Evolutionary conservation across 2,797 vertebrate species (phyloP).

Genomic region (Anomalospiza imberbis): DNA sequence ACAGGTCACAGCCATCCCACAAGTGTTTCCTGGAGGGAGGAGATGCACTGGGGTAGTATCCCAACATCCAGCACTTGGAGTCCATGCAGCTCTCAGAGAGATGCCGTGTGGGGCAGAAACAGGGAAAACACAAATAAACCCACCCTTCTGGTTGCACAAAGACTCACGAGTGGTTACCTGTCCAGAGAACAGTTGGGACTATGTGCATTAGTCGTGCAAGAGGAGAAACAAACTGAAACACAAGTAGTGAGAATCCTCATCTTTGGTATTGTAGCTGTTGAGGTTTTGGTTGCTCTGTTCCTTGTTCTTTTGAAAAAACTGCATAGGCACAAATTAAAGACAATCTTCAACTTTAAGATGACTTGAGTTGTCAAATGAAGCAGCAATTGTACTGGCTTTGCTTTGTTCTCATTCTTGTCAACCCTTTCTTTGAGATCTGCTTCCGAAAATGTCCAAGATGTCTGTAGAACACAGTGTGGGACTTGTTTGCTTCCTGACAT

Average conservation of each 20-base stretch:
- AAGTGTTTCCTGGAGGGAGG: background rate
- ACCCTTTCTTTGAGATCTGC: slow-evolving; percentile 85
- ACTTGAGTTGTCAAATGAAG: slow-evolving; percentile 84
- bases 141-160: slow-evolving; percentile 54
- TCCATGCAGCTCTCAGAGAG: slow-evolving; percentile 47
- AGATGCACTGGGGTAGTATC: slow-evolving; percentile 2
- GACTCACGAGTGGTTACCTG: slow-evolving; percentile 74
- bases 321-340: slow-evolving; percentile 99
- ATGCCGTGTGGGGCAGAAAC: slow-evolving; percentile 55
- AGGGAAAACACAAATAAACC: slow-evolving; percentile 37
- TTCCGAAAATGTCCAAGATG: slow-evolving; percentile 82
- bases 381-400: slow-evolving; percentile 72
- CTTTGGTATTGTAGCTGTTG: slow-evolving; percentile 99
- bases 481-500: slow-evolving; percentile 73
- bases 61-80: slow-evolving; percentile 71
- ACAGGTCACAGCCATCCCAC: slow-evolving; percentile 23
- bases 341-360: slow-evolving; percentile 96
- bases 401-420: slow-evolving; percentile 73
- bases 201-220: slow-evolving; percentile 70
- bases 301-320: slow-evolving; percentile 96
- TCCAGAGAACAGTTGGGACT: slow-evolving; percentile 67
- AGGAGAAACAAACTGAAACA: slow-evolving; percentile 74
- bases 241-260: slow-evolving; percentile 86
- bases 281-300: slow-evolving; percentile 98
- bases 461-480: slow-evolving; percentile 85